Evolutionary conservation across 2,113 vertebrate genomes (phyloP).

Genomic region (Aspidoscelis tigris): DNA sequence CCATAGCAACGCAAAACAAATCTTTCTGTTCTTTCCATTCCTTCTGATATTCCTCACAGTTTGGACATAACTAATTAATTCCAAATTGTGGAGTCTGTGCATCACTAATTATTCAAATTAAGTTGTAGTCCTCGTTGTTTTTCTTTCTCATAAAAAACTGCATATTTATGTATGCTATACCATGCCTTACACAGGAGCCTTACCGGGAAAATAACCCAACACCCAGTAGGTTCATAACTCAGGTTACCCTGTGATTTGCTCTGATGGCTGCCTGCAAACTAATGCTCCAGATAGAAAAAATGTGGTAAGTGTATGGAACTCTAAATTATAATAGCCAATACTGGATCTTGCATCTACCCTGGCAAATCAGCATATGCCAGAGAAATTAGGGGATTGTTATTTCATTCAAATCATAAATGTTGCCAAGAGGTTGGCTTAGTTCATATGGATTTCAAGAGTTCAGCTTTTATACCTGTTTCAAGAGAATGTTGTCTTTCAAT

Average conservation of each 20-base stretch:
- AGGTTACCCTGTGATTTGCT: neutral
- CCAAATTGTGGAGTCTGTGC: too few relatives aligned
- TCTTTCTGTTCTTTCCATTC: too few relatives aligned
- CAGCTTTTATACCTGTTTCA: neutral
- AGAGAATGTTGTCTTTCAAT: neutral
- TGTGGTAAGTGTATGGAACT: neutral
- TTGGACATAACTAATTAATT: too few relatives aligned
- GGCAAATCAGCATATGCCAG: neutral
- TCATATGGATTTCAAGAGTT: neutral
- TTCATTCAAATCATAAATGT: neutral
- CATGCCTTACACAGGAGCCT: neutral
- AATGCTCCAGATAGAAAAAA: neutral
- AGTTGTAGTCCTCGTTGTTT: too few relatives aligned
- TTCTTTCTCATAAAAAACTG: neutral
- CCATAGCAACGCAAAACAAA: too few relatives aligned
- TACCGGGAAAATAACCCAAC: neutral
- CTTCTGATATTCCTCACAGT: too few relatives aligned
- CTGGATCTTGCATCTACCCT: neutral
- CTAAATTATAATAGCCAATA: neutral
- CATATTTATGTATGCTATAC: neutral
- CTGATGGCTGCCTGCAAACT: neutral
- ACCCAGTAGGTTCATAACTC: neutral
- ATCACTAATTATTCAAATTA: too few relatives aligned
- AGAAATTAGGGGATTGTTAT: neutral
- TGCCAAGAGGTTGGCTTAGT: neutral